phyloP scores from a whole-genome alignment of 2,113 vertebrate genomes.

The Ochotona curzoniae region DNA sequence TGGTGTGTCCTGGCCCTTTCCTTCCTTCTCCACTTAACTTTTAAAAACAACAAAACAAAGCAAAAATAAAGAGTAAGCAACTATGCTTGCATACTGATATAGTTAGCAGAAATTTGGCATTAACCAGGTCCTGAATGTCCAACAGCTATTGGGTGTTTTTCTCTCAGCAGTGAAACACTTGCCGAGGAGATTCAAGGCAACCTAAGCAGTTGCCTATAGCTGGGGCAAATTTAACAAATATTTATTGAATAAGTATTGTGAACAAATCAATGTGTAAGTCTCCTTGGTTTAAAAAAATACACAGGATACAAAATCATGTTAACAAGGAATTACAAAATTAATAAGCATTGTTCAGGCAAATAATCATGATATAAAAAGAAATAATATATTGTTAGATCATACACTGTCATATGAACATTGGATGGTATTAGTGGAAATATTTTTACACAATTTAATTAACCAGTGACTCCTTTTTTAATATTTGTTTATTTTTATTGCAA shows the following conservation, averaged over 20 bases:
- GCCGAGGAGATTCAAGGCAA: too few species aligned
- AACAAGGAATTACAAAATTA: constrained; percentile 4
- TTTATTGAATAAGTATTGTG: constrained; percentile 34
- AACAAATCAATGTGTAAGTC: constrained; percentile 7
- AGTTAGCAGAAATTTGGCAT: too few species aligned
- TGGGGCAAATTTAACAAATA: constrained; percentile 1
- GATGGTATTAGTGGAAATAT: background rate
- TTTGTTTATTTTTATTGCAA: too few species aligned
- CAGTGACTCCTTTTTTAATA: background rate
- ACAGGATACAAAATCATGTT: background rate
- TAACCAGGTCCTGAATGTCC: too few species aligned
- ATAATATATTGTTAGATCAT: background rate
- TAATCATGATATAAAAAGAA: background rate
- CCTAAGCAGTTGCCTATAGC: too few species aligned
- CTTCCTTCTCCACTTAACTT: too few species aligned
- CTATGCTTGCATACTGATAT: too few species aligned
- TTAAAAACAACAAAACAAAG: too few species aligned
- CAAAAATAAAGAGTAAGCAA: too few species aligned
- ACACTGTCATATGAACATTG: background rate
- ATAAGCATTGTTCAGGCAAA: background rate
- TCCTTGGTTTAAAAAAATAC: background rate
- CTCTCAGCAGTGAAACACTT: too few species aligned
- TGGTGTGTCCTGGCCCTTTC: too few species aligned
- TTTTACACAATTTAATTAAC: background rate
- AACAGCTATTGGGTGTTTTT: too few species aligned